phyloP scores from a whole-genome alignment of 2,888 invertebrate species.

The Steinernema hermaphroditum region DNA sequence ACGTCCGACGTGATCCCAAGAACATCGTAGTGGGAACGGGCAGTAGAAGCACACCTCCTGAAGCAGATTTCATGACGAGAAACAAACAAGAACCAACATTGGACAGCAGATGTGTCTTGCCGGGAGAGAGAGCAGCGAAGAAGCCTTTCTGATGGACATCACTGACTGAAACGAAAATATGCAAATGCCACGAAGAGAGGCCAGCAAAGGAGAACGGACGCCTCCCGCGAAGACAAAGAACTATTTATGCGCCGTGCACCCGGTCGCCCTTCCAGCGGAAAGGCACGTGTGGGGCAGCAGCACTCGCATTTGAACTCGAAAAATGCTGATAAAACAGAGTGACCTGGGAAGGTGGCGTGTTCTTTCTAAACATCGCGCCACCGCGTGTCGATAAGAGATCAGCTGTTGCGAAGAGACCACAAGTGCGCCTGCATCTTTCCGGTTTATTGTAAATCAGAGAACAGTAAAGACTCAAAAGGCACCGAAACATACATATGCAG shows the following conservation, averaged over 20 bases:
- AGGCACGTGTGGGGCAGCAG: background rate
- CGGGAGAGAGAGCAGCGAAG: too few relatives aligned
- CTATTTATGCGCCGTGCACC: background rate
- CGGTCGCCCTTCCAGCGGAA: background rate
- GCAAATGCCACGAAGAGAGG: too few relatives aligned
- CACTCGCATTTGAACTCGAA: conserved; percentile 17
- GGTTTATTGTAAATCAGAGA: conserved; percentile 8
- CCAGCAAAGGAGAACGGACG: too few relatives aligned
- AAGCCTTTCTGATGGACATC: too few relatives aligned
- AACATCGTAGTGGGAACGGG: background rate
- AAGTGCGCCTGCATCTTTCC: background rate
- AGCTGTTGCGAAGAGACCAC: conserved; percentile 2
- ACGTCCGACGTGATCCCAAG: background rate
- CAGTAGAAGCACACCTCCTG: background rate
- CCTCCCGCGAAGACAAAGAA: background rate
- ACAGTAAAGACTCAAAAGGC: background rate
- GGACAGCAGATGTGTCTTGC: too few relatives aligned
- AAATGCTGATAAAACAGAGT: conserved; percentile 1
- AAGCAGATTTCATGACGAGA: background rate
- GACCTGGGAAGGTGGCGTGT: conserved; percentile 27
- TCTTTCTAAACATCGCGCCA: conserved; percentile 17
- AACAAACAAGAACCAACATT: background rate
- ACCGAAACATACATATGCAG: background rate
- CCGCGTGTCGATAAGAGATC: conserved; percentile 25
- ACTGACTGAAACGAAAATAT: too few relatives aligned